phyloP scores from a whole-genome alignment of 2,888 invertebrate genomes.

The Lissonota sp. region DNA sequence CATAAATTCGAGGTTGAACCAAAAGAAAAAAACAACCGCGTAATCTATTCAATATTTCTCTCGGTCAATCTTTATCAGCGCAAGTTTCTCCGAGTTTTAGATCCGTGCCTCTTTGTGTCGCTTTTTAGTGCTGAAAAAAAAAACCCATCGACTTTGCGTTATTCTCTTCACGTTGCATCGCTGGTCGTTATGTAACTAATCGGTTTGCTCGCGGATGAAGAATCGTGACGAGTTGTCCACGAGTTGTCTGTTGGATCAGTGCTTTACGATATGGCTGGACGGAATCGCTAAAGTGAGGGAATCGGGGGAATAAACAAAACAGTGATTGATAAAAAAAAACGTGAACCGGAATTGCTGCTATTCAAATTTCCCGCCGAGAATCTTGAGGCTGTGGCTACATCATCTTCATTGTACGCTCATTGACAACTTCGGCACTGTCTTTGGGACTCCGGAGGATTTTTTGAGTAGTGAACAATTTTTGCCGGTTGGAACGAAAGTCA shows the following conservation, averaged over 20 bases:
- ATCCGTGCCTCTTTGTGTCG: slow-evolving; percentile 11
- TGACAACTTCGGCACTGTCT: slow-evolving; percentile 3
- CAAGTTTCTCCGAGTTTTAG: background rate
- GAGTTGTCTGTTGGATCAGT: slow-evolving; percentile 11
- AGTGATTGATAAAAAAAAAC: slow-evolving; percentile 16
- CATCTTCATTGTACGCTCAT: background rate
- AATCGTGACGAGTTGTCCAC: slow-evolving; percentile 22
- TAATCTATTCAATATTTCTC: background rate
- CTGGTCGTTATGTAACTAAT: slow-evolving; percentile 59
- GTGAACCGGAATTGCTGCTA: no score
- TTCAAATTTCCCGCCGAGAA: no score
- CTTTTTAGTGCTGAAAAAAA: slow-evolving; percentile 8
- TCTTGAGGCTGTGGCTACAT: no score
- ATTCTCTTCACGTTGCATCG: slow-evolving; percentile 62
- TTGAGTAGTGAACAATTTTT: no score
- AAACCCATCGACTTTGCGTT: slow-evolving; percentile 35
- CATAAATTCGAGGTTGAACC: background rate
- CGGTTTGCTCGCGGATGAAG: slow-evolving; percentile 31
- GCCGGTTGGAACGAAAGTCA: no score
- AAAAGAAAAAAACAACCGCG: slow-evolving; percentile 7
- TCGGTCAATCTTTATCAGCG: slow-evolving; percentile 44
- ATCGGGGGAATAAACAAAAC: slow-evolving; percentile 23
- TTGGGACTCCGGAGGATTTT: no score
- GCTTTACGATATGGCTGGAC: slow-evolving; percentile 28
- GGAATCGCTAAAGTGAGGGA: slow-evolving; percentile 37